Evolutionary conservation across 2,888 invertebrate species (phyloP).

Genomic region (Anagyrus pseudococci): DNA sequence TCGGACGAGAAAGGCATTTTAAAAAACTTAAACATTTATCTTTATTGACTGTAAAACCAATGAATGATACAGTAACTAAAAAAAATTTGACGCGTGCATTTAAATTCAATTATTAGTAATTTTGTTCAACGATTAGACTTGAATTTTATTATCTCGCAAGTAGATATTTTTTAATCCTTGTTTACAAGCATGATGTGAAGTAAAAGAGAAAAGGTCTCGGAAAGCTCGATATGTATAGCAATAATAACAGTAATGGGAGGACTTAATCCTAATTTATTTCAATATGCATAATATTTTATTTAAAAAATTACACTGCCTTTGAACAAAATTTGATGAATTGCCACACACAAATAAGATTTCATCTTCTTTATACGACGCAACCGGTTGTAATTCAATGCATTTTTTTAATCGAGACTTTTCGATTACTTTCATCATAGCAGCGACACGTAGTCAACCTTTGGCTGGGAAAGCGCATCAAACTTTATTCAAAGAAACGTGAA

Average conservation of each 20-base stretch:
- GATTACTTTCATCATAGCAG: slow-evolving; percentile 20
- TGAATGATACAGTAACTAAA: slow-evolving; percentile 31
- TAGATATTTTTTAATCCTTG: slow-evolving; percentile 26
- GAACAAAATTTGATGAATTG: slow-evolving; percentile 53
- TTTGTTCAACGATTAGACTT: slow-evolving; percentile 26
- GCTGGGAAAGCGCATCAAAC: slow-evolving; percentile 44
- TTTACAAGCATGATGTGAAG: slow-evolving; percentile 36
- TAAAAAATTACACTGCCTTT: slow-evolving; percentile 50
- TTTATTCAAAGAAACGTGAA: slow-evolving; percentile 45
- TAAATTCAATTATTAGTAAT: slow-evolving; percentile 23
- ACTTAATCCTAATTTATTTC: slow-evolving; percentile 43
- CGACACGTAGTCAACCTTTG: slow-evolving; percentile 27
- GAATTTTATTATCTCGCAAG: slow-evolving; percentile 22
- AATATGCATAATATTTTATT: slow-evolving; percentile 43
- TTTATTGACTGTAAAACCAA: slow-evolving; percentile 41
- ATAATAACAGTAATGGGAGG: slow-evolving; percentile 42
- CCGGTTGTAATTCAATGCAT: slow-evolving; percentile 26
- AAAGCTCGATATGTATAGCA: slow-evolving; percentile 43
- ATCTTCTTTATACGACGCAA: slow-evolving; percentile 20
- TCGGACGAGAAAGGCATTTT: slow-evolving; percentile 31
- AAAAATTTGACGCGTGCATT: slow-evolving; percentile 28
- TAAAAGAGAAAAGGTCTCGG: slow-evolving; percentile 37
- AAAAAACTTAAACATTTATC: slow-evolving; percentile 40
- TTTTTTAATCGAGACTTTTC: slow-evolving; percentile 1
- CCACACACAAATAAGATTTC: slow-evolving; percentile 35